Evolutionary conservation across 2,888 invertebrate species (phyloP), one percentile per base, ranked within the genome.

Genomic region (Acleris sparsana): DNA sequence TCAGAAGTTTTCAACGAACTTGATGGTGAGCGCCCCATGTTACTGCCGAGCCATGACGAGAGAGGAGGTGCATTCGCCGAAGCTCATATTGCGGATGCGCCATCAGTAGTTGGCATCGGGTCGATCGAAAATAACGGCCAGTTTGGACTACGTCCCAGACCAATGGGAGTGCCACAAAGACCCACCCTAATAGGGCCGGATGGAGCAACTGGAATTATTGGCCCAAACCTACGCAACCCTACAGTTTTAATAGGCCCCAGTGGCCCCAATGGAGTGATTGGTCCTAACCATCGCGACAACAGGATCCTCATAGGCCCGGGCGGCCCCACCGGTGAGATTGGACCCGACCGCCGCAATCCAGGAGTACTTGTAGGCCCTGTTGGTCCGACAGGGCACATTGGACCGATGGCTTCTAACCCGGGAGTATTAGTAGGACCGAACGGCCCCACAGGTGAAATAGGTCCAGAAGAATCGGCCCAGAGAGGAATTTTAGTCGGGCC

Each of bases 381-480:
- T 2, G 82, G 80, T 16, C 77, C 79, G 0, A 73, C 77, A 3
- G 79, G 78, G 39, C 25, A 22, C 16, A 58, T 53, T n/a, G 63
- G 64, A 6, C 64, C 59, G 9, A 39, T 43, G 5, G 18, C 44
- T 17, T 46, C 57, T 0, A 76, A 78, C 87, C 72, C 83, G 85
- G 73, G 83, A 70, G 79, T 93, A 18, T 71, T 93, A 25, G 88
- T 90, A 1, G 93, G 93, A 0, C 92, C 93, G 0, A 91, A 88
- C 0, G 88, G 89, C 6, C 86, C 86, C 2, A 84, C 83, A 0
- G 86, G 84, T 1, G 68, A 72, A 43, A 80, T 83, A 46, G 83
- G 86, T 9, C 80, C 83, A 18, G 70, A 59, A 2, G 59, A 59
- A 48, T 43, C 25, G 5, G 58, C 76, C 18, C 75, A 81, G n/a